Evolutionary conservation across 2,888 invertebrate genomes (phyloP), one percentile per base, ranked within the genome.

Genomic region (Lottia scabra): DNA sequence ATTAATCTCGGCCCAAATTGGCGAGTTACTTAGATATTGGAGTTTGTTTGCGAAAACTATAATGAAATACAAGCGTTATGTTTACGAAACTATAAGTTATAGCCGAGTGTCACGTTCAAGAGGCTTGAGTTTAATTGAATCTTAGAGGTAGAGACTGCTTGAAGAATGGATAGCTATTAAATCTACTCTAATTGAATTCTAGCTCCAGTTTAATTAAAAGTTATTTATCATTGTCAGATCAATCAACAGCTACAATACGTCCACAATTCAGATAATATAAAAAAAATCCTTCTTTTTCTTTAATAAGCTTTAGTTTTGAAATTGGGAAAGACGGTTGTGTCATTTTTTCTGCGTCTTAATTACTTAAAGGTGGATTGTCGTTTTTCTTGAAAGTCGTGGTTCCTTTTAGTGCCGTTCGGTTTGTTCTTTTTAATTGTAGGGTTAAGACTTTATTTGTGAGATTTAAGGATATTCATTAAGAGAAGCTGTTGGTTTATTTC

Each of bases 71-170:
- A 56, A 56, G 56, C 38, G 56, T 56, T 56, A 56, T 56, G 56
- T 56, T 56, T 56, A 56, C 56, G 56, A 56, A 56, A 56, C 56
- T 56, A 56, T 56, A 56, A 56, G 56, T 56, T 56, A 56, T 56
- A 56, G 56, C 56, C 23, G 56, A 23, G 56, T 56, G 56, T 56
- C 56, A 56, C 56, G 56, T 56, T 56, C 56, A 56, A 56, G 56
- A 19, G 56, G 56, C 23, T 56, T 56, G 19, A 56, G 56, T 23
- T 56, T 56, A 56, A 56, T 56, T 56, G 56, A 56, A 56, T 56
- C 56, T 56, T 38, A 38, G 56, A 56, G 56, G 19, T 56, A 56
- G 56, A 23, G 56, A 12, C 56, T 23, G 19, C 19, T 23, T 56
- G 56, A 56, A 56, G 56, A 56, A 56, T 56, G 56, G 56, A 56